Evolutionary conservation across 2,113 vertebrate species (phyloP).

Genomic region (Falcunculus frontatus): DNA sequence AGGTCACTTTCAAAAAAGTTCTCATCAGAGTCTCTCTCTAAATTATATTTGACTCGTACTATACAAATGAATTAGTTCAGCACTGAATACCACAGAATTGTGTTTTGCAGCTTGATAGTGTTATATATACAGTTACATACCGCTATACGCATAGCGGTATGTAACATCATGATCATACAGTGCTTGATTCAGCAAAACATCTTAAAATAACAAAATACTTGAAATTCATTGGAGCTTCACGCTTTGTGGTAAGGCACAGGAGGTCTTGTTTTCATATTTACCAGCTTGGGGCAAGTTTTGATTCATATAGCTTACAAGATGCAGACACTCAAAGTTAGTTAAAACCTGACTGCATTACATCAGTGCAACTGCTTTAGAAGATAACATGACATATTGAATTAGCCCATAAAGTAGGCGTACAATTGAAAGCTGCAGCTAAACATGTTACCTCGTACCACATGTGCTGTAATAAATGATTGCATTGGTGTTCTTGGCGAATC

Average conservation of each 20-base stretch:
- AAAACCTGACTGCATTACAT: background rate
- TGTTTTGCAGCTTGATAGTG: background rate
- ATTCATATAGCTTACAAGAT: background rate
- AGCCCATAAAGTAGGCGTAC: background rate
- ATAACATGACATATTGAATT: background rate
- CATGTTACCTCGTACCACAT: background rate
- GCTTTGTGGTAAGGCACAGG: background rate
- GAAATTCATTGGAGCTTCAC: background rate
- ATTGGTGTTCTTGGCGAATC: background rate
- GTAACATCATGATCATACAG: background rate
- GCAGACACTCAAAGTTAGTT: background rate
- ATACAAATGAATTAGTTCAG: background rate
- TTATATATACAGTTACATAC: too few species aligned
- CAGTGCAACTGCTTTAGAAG: background rate
- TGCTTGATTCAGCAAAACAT: background rate
- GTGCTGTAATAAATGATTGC: background rate
- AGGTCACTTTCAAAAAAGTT: background rate
- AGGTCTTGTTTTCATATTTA: background rate
- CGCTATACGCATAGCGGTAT: background rate
- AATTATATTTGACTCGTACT: background rate
- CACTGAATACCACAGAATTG: background rate
- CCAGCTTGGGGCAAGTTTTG: background rate
- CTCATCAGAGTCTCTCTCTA: background rate
- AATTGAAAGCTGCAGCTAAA: background rate
- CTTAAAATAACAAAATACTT: background rate